Conservation (phyloP, 1,140 invertebrate genomes). For the Zaprionus capensis region DNA sequence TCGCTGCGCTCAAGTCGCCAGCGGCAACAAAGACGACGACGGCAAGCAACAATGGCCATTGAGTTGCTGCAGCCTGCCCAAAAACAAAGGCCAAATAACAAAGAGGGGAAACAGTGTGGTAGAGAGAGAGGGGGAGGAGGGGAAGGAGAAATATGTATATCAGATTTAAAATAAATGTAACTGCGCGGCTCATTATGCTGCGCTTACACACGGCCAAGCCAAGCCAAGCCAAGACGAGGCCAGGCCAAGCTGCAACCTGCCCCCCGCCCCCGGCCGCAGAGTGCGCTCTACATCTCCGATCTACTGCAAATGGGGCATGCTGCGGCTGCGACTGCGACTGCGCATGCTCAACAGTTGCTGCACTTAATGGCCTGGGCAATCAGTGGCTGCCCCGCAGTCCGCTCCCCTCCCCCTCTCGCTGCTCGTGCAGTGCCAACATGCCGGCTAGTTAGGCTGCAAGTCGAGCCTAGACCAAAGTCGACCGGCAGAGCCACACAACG, state of each 20-base stretch:
- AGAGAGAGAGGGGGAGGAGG: slow-evolving; percentile 37
- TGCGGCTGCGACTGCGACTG: slow-evolving; percentile 39
- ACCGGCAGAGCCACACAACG: slow-evolving; percentile 45
- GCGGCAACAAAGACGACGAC: slow-evolving; percentile 40
- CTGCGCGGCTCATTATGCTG: slow-evolving; percentile 82
- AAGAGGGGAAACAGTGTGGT: slow-evolving; percentile 63
- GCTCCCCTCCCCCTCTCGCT: not conserved
- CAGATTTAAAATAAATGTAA: slow-evolving; percentile 83
- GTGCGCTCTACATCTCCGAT: not conserved
- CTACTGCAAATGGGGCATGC: slow-evolving; percentile 46
- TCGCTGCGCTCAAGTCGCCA: slow-evolving; percentile 57
- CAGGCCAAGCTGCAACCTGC: slow-evolving; percentile 9
- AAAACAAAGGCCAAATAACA: slow-evolving; percentile 59
- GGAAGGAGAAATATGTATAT: slow-evolving; percentile 79
- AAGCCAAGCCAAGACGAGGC: not conserved
- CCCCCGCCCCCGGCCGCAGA: not conserved
- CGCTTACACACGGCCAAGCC: slow-evolving; percentile 62
- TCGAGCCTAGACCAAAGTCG: slow-evolving; percentile 25
- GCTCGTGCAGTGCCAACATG: slow-evolving; percentile 55
- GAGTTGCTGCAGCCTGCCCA: slow-evolving; percentile 69
- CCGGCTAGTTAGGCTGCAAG: slow-evolving; percentile 66
- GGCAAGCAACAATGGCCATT: slow-evolving; percentile 57
- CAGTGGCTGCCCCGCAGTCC: slow-evolving; percentile 48
- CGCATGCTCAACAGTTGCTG: slow-evolving; percentile 78
- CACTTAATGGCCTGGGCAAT: slow-evolving; percentile 81